phyloP scores from a whole-genome alignment of 2,113 vertebrate genomes.

The Lepus europaeus region DNA sequence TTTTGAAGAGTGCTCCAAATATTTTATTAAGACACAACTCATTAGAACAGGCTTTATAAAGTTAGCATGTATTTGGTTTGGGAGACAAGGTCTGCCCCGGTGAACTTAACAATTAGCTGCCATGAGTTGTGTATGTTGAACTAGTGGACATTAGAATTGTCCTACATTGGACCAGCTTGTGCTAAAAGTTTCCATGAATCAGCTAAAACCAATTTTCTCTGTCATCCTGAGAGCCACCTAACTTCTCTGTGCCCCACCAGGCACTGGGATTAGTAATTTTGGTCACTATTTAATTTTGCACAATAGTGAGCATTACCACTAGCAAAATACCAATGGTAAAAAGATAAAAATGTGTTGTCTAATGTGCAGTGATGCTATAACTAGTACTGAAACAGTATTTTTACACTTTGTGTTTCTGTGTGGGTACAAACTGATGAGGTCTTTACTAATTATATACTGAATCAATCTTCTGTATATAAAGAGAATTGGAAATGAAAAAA shows the following conservation, averaged over 20 bases:
- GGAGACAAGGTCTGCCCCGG: background rate
- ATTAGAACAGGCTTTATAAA: background rate
- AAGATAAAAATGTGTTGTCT: conserved; percentile 1
- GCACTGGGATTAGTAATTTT: conserved; percentile 13
- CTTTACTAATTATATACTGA: no score
- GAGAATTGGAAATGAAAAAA: no score
- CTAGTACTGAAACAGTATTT: no score
- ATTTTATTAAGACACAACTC: background rate
- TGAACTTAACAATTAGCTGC: background rate
- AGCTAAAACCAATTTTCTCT: background rate
- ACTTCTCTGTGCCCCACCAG: background rate
- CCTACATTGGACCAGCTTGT: background rate
- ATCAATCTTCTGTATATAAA: no score
- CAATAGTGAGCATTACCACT: conserved; percentile 38
- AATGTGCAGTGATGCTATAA: no score
- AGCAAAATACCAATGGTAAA: conserved; percentile 40
- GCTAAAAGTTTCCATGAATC: conserved; percentile 1
- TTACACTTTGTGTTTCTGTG: no score
- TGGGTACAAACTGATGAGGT: no score
- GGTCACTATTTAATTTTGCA: background rate
- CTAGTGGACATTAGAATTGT: background rate
- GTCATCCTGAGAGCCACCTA: background rate
- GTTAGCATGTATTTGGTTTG: background rate
- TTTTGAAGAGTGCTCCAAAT: background rate
- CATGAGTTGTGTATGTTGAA: background rate